phyloP scores from a whole-genome alignment of 2,113 vertebrate genomes.

The Cyprinodon brontotheroides region DNA sequence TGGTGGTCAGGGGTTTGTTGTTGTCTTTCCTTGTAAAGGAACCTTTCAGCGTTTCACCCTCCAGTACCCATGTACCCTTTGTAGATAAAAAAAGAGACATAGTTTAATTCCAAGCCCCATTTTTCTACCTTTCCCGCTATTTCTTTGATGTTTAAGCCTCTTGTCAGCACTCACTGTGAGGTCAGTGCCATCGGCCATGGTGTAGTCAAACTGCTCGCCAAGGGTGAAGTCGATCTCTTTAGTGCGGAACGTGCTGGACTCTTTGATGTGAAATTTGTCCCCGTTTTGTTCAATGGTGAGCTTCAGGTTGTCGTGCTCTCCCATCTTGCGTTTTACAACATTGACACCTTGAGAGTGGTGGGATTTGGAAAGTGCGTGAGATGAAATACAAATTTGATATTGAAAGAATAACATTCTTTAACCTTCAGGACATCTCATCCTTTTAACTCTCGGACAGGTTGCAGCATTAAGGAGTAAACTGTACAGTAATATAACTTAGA shows the following conservation, averaged over 20 bases:
- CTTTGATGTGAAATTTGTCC: conserved; percentile 86
- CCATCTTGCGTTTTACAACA: conserved; percentile 88
- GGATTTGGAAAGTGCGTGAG: not conserved
- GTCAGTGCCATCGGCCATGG: conserved; percentile 89
- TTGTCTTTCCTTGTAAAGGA: conserved; percentile 88
- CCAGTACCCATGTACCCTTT: conserved; percentile 85
- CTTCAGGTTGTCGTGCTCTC: conserved; percentile 88
- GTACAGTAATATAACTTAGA: not conserved
- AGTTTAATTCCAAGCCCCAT: not conserved
- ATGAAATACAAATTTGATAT: not conserved
- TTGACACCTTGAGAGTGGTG: conserved; percentile 79
- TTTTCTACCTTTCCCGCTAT: not conserved
- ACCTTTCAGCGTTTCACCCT: conserved; percentile 82
- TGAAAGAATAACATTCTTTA: not conserved
- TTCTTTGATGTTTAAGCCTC: not conserved
- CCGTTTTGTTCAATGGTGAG: conserved; percentile 85
- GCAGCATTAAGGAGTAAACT: not conserved
- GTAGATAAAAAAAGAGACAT: not conserved
- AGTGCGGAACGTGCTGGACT: conserved; percentile 87
- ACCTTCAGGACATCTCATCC: not conserved
- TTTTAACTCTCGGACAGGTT: not conserved
- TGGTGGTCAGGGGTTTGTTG: conserved; percentile 79
- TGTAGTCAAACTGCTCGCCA: conserved; percentile 84
- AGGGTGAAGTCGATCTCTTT: conserved; percentile 86
- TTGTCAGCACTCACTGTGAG: conserved; percentile 78